Conservation (phyloP, 2,888 invertebrate species). For the Tanypteryx hageni region DNA sequence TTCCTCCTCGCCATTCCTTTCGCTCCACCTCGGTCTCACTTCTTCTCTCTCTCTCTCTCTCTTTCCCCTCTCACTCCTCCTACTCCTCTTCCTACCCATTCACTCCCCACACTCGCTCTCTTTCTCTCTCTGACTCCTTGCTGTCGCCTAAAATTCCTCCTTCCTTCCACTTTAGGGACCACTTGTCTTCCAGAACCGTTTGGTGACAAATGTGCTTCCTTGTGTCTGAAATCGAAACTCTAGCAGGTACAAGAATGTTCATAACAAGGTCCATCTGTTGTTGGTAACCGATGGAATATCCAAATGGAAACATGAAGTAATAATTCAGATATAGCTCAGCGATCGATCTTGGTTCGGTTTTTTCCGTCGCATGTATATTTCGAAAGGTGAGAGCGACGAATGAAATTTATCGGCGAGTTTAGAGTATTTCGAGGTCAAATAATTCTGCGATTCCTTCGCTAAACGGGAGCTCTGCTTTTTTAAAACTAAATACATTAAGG, state of each 20-base stretch:
- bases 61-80: no score
- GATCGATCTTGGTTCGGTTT: background rate
- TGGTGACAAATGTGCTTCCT: conserved; percentile 12
- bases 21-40: background rate
- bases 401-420: no score
- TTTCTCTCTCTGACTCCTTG: background rate
- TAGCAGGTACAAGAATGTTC: background rate
- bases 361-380: no score
- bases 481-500: no score
- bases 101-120: background rate
- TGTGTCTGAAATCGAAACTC: conserved; percentile 17
- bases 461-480: no score
- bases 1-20: background rate
- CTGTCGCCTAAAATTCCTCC: background rate
- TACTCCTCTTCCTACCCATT: background rate
- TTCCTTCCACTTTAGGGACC: background rate
- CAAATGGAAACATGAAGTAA: background rate
- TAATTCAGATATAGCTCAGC: background rate
- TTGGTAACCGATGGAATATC: conserved; percentile 12
- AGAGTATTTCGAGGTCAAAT: no score
- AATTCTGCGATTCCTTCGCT: no score
- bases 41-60: background rate
- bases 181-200: background rate
- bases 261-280: conserved; percentile 2
- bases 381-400: no score